A percentile compares a stretch with the other conserved stretches of the same genome.
These are phyloP conservation scores for Solen grandis DNA, from an alignment of 1,140 invertebrate species.

Conservation along the genomic window DNA sequence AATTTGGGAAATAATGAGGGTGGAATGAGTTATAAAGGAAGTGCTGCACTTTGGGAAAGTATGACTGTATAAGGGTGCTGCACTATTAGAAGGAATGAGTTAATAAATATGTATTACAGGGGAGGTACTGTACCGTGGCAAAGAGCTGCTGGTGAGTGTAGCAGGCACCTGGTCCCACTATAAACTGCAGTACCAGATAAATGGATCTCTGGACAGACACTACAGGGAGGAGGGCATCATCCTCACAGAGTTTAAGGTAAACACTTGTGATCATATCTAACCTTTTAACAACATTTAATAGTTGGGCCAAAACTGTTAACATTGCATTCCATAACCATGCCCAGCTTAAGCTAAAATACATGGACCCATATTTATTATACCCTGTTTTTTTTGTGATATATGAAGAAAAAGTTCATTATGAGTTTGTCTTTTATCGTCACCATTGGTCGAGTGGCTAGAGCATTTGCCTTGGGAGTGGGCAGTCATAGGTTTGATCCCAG, in stretches of 20 bases:
- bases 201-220: constrained; percentile 53
- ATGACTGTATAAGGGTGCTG: background rate
- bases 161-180: constrained; percentile 58
- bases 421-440: background rate
- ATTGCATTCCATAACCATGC: background rate
- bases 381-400: background rate
- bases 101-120: constrained; percentile 56
- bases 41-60: no score
- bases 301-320: background rate
- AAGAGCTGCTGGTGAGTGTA: constrained; percentile 56
- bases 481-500: no score
- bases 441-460: no score
- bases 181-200: constrained; percentile 56
- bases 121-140: constrained; percentile 71
- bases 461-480: no score
- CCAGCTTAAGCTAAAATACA: background rate
- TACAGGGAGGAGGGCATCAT: constrained; percentile 75
- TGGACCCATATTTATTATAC: background rate
- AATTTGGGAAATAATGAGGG: no score
- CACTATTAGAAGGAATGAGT: background rate
- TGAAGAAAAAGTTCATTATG: background rate
- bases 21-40: no score
- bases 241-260: constrained; percentile 66
- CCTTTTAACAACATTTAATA: no score
- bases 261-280: constrained; percentile 5